Percentiles rank a stretch among this genome's conserved stretches.
Evolutionary conservation across 2,888 invertebrate species (phyloP).

Genomic region (Limnephilus auricula): DNA sequence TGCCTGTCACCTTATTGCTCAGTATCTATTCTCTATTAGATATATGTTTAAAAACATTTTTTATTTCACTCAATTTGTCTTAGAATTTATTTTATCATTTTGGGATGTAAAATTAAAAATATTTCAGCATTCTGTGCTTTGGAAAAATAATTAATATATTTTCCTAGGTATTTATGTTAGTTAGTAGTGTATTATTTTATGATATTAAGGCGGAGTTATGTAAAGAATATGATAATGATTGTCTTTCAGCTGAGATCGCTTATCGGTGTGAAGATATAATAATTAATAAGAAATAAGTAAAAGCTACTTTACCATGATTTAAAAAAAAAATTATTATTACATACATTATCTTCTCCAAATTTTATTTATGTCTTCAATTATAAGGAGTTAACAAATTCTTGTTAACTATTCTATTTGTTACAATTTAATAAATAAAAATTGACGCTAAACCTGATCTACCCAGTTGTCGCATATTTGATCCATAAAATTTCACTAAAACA

Average conservation of each 20-base stretch:
- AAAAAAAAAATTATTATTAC: background rate
- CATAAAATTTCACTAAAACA: too few relatives aligned
- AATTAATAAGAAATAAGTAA: background rate
- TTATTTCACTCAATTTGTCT: background rate
- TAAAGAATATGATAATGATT: background rate
- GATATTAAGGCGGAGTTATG: slow-evolving; percentile 31
- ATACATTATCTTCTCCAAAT: background rate
- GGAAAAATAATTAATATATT: slow-evolving; percentile 56
- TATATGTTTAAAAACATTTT: background rate
- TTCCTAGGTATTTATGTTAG: slow-evolving; percentile 59
- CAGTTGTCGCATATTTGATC: too few relatives aligned
- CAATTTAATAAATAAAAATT: background rate
- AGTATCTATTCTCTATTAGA: background rate
- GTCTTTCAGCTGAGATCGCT: slow-evolving; percentile 26
- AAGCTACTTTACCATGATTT: background rate
- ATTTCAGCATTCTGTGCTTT: slow-evolving; percentile 32
- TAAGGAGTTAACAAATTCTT: background rate
- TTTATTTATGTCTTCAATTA: background rate
- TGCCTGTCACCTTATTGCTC: background rate
- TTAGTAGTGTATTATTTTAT: slow-evolving; percentile 49
- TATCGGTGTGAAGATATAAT: slow-evolving; percentile 34
- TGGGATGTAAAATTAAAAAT: slow-evolving; percentile 39
- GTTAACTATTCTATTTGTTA: background rate
- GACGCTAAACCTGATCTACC: background rate
- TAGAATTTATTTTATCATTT: background rate